Conservation (phyloP, 2,888 invertebrate genomes). For the Sycophila texana region DNA sequence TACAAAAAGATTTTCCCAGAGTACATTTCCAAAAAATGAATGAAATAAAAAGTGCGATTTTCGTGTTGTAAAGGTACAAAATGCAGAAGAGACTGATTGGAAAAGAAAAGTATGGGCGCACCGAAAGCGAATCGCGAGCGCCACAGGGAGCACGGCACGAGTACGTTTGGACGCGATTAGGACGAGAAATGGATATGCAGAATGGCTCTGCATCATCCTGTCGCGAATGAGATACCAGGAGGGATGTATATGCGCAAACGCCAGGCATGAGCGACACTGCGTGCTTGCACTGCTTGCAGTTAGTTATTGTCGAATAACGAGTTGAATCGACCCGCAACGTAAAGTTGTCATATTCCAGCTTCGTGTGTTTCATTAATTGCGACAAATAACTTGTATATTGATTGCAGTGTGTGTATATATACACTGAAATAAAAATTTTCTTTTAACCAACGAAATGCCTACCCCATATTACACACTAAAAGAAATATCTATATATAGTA, state of each 20-base stretch:
- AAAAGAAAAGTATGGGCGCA: background rate
- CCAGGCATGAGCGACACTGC: conserved; percentile 20
- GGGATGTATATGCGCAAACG: conserved; percentile 17
- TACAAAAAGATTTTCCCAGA: too few species aligned
- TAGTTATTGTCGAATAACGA: conserved; percentile 48
- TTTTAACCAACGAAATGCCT: too few species aligned
- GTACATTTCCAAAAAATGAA: too few species aligned
- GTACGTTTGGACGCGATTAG: conserved; percentile 46
- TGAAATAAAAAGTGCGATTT: background rate
- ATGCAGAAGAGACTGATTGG: background rate
- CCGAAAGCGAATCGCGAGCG: conserved; percentile 1
- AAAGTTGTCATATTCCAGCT: background rate
- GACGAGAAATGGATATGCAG: conserved; percentile 42
- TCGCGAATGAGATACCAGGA: conserved; percentile 50
- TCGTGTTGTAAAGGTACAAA: background rate
- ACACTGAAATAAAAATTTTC: too few species aligned
- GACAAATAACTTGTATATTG: background rate
- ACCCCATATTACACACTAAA: too few species aligned
- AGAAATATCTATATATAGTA: too few species aligned
- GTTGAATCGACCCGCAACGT: conserved; percentile 16
- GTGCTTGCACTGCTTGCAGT: conserved; percentile 27
- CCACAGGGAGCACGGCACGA: background rate
- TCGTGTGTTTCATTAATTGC: background rate
- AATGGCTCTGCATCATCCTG: conserved; percentile 46
- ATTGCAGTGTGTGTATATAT: too few species aligned